Evolutionary conservation across 2,113 vertebrate genomes (phyloP), one percentile per base, ranked within the genome.

Genomic region (Stercorarius parasiticus): DNA sequence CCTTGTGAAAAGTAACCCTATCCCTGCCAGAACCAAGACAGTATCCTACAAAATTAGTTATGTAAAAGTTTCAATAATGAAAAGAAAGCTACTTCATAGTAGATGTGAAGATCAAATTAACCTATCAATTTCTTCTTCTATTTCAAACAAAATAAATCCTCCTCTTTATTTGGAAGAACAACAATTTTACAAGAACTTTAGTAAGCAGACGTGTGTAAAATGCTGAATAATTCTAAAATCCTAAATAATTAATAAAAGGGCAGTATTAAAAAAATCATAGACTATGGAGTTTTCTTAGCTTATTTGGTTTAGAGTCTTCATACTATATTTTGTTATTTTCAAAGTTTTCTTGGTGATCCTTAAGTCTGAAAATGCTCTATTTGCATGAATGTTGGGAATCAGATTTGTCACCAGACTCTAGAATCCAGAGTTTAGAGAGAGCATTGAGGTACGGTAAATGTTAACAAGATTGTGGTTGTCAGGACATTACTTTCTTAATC

Each of bases 391-490:
- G 25, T 32, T 92, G 15, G 11, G 38, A 29, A 45, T 56, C n/a
- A 64, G 9, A 10, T 92, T 29, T 62, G 34, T 32, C 29, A 34
- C 10, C 40, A 64, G n/a, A 32, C 34, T 82, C 13, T 38, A 25
- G 29, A 40, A 38, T 38, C 72, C 65, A 70, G 50, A 74, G 50
- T 19, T 82, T 42, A 43, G 69, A 65, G 45, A 84, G 69, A 85
- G 11, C 32, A 8, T 1, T 1, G 3, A 32, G 2, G 2, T 64
- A 42, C 34, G 38, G 30, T 73, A 56, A n/a, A 45, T 23, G 7
- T 64, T 55, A 62, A 12, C 11, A 67, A 34, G 45, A 30, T 6
- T 62, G 22, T 42, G 25, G 6, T 30, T 84, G 26, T 55, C 55
- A 71, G 45, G n/a, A 74, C 15, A 3, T 49, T 23, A 34, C 22